Conservation (phyloP, 2,888 invertebrate genomes). For the Andrena minutula region DNA sequence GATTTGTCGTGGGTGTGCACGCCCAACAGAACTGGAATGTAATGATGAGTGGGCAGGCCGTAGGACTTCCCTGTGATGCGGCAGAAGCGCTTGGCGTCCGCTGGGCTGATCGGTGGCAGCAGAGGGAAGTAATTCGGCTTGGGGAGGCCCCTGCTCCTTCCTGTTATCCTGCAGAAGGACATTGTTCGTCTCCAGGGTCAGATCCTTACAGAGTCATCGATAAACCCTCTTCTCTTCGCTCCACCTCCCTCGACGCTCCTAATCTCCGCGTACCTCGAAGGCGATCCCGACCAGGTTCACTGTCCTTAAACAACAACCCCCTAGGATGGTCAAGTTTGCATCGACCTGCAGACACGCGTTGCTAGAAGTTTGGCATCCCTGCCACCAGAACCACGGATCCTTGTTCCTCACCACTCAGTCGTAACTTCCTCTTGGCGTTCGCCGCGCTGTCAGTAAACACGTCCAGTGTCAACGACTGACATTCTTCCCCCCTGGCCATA, state of each 20-base stretch:
- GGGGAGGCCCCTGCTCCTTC: slow-evolving; percentile 92
- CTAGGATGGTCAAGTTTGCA: not conserved
- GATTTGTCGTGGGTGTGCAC: slow-evolving; percentile 84
- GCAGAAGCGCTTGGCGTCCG: slow-evolving; percentile 93
- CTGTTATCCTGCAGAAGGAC: slow-evolving; percentile 93
- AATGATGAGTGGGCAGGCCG: slow-evolving; percentile 91
- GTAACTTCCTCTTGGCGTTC: slow-evolving; percentile 54
- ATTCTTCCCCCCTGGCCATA: slow-evolving; percentile 35
- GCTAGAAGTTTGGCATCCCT: slow-evolving; percentile 58
- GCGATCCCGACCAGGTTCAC: not conserved
- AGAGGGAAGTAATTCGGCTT: slow-evolving; percentile 94
- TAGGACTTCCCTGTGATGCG: slow-evolving; percentile 92
- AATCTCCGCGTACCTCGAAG: not conserved
- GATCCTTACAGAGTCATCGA: slow-evolving; percentile 18
- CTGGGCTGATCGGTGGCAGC: slow-evolving; percentile 92
- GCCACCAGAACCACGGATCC: slow-evolving; percentile 30
- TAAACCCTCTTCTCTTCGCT: not conserved
- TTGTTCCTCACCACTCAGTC: slow-evolving; percentile 49
- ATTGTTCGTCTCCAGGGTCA: slow-evolving; percentile 80
- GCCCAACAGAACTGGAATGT: slow-evolving; percentile 91
- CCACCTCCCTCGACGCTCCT: not conserved
- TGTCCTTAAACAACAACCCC: not conserved
- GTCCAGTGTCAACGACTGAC: slow-evolving; percentile 23
- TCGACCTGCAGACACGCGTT: not conserved
- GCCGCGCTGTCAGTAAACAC: slow-evolving; percentile 21